These are phyloP conservation scores for Lordiphosa collinella DNA, from an alignment of 1,140 invertebrate genomes.

Conservation along the genomic window DNA sequence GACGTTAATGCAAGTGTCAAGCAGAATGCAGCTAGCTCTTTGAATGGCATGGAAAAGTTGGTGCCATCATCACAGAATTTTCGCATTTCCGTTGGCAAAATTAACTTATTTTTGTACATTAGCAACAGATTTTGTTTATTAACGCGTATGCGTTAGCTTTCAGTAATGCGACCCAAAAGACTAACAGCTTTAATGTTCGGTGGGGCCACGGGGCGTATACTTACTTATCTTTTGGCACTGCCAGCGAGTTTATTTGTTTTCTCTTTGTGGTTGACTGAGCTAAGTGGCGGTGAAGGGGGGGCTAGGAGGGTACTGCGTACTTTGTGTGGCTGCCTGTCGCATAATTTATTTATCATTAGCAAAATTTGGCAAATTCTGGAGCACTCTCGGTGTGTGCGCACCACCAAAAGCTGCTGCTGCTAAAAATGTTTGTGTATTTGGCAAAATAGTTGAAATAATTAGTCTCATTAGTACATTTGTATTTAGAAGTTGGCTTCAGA, in stretches of 20 bases:
- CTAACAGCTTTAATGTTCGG: conserved; percentile 37
- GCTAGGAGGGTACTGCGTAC: conserved; percentile 17
- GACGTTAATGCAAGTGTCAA: no score
- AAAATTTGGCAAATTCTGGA: conserved; percentile 61
- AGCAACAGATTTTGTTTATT: conserved; percentile 76
- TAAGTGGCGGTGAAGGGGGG: neutral
- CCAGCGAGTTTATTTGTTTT: conserved; percentile 72
- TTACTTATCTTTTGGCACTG: conserved; percentile 68
- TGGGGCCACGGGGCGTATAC: conserved; percentile 52
- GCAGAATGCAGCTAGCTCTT: no score
- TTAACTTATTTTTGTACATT: conserved; percentile 74
- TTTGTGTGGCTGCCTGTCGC: conserved; percentile 60
- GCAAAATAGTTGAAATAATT: conserved; percentile 73
- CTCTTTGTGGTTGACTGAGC: conserved; percentile 51
- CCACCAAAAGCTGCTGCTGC: conserved; percentile 14
- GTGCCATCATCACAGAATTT: conserved; percentile 35
- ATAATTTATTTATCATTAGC: conserved; percentile 77
- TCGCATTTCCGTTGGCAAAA: conserved; percentile 62
- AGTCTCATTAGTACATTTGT: conserved; percentile 56
- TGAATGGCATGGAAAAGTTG: conserved; percentile 46
- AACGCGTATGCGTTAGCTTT: conserved; percentile 59
- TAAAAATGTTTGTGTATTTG: conserved; percentile 39
- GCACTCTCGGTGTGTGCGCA: conserved; percentile 18
- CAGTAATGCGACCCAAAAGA: conserved; percentile 40
- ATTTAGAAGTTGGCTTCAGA: conserved; percentile 20